Evolutionary conservation across 2,113 vertebrate species (phyloP).

Genomic region (Catagonus wagneri): DNA sequence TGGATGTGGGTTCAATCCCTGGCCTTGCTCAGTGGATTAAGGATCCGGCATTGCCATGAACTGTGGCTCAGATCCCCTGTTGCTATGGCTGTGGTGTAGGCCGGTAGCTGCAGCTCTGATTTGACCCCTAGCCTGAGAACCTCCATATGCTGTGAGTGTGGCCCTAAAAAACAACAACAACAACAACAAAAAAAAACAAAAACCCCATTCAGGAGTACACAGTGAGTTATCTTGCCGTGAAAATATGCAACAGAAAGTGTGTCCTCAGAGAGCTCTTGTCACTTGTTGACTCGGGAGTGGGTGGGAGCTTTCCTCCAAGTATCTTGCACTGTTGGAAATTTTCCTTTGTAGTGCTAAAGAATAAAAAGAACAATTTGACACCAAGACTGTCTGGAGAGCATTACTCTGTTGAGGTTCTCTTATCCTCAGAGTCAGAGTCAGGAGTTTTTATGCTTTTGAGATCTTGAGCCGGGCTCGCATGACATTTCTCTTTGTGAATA

Average conservation of each 20-base stretch:
- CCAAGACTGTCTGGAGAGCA: neutral
- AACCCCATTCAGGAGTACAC: conserved; percentile 42
- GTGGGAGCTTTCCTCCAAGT: neutral
- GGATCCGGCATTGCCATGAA: too few relatives aligned
- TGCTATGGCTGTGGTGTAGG: too few relatives aligned
- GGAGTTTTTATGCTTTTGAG: neutral
- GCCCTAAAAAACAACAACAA: too few relatives aligned
- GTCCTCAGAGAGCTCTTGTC: neutral
- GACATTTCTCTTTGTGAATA: neutral
- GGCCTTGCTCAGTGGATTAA: too few relatives aligned
- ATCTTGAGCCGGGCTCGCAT: neutral
- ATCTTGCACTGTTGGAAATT: neutral
- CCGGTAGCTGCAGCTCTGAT: too few relatives aligned
- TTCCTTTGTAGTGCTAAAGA: neutral
- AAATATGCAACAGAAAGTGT: neutral
- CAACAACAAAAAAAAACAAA: neutral
- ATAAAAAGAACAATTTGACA: neutral
- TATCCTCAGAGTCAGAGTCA: neutral
- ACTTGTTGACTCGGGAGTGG: neutral
- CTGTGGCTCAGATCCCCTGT: too few relatives aligned
- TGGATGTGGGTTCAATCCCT: too few relatives aligned
- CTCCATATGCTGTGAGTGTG: too few relatives aligned
- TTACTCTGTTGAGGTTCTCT: neutral
- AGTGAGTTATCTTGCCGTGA: conserved; percentile 2
- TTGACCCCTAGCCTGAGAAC: too few relatives aligned